Base-by-base conservation (phyloP, 2,113 vertebrate species). In the Haliaeetus leucogaster region DNA sequence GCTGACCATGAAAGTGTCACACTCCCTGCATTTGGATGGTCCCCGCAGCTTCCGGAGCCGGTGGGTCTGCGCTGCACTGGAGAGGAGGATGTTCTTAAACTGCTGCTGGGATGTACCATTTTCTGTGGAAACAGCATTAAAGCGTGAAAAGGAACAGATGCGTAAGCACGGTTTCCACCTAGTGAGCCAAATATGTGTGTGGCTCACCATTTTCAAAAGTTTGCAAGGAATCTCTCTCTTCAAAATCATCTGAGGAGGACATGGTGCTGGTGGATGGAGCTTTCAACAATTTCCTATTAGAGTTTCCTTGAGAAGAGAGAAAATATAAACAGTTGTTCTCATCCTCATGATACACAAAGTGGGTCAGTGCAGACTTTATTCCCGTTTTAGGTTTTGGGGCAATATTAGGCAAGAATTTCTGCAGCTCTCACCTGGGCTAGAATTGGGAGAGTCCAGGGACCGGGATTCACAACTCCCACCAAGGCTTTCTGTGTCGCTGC, bases 1-100 rank as follows among this genome's bases (percentile, higher is more conserved):
- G 78, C 98, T 99, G 92, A 99, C 98, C 97, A 99, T 99, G 96
- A 99, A 99, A 95, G 98, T 98, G 17, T 99, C 99, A 10, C 99
- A 99, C 20, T 99, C 99, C 36, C 98, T 98, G 98, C 99, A 99
- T 97, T 99, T 99, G 91, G 97, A 97, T 11, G 99, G 99, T 47
- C 98, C 99, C 63, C 99, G 98, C 36, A 98, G 98, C 84, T 99
- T 98, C 71, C 97, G 98, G 25, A 99, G 97, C 36, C 97, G 98
- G 96, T 99, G 99, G 16, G 98, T 99, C 72, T 99, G 98, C 0
- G 99, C 99, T 0, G 99, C 99, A 3, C 96, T 96, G 26, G 99
- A 99, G 27, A 98, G 88, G 1, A 76, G 82, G 63, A 98, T 95
- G 40, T 98, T 97, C 97, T 97, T 98, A 65, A 97, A 91, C n/a